Base-by-base conservation (phyloP, 1,140 invertebrate genomes). In the Ditylenchus dipsaci region DNA sequence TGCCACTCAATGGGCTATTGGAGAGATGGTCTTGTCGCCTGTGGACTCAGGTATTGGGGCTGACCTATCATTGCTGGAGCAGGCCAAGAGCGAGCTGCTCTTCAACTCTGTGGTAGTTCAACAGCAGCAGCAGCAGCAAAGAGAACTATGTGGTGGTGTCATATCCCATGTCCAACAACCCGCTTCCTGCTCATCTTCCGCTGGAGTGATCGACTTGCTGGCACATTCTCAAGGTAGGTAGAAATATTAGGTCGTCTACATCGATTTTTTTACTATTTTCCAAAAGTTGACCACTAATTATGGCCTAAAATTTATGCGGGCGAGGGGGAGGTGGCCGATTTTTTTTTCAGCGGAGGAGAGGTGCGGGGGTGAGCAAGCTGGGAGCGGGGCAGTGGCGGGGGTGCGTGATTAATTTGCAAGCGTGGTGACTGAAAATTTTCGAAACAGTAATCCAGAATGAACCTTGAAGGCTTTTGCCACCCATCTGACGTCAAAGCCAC, bases 111-210 rank as follows among this genome's bases (percentile, higher is more conserved):
- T 33, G 69, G 30, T 29, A 63, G 26, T 27, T 57, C 63, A 57
- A 33, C 45, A 42, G 75, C n/a, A n/a, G 79, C 85, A 68, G 82
- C 86, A 17, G 59, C 59, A 60, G 63, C 63, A 29, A 29, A 23
- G 86, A 85, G 33, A 87, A 86, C 19, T 61, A 21, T 19, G 19
- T 30, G 53, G 21, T 56, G 21, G 21, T 13, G 53, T 56, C 29
- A 56, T 56, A 5, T 23, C 53, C 53, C 53, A 56, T 13, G 21
- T 29, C 9, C 53, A 56, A 23, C 53, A 56, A 29, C 33, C 53
- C 21, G 53, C 53, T 9, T 56, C 53, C 3, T 56, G 21, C 21
- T 56, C 53, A 3, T 56, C 53, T 23, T 56, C 53, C 9, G 21
- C 13, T 23, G 53, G 21, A 56, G 29, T 29, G 21, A 21, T 47